A percentile compares a stretch with the other conserved stretches of the same genome.
Conservation (phyloP, 2,797 vertebrate genomes). For the Podargus strigoides region DNA sequence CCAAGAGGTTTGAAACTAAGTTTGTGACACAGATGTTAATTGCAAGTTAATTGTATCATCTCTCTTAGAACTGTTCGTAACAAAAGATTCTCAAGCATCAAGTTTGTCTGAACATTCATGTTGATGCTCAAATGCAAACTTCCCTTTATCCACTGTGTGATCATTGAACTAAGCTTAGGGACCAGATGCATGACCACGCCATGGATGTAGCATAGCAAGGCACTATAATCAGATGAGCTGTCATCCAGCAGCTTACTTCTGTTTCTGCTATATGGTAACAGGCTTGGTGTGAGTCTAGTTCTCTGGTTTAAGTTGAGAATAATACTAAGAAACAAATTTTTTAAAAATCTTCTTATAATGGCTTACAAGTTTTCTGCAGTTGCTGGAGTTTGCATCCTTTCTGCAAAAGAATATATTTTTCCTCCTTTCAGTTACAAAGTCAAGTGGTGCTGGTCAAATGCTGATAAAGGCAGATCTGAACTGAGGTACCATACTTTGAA, state of each 20-base stretch:
- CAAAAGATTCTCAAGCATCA: background rate
- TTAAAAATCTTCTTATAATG: background rate
- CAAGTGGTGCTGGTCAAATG: background rate
- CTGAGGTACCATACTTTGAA: background rate
- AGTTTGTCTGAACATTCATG: background rate
- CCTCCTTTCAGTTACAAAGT: background rate
- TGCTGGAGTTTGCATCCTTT: background rate
- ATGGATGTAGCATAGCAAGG: background rate
- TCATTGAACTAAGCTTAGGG: background rate
- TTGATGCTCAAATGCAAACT: background rate
- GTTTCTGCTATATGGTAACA: background rate
- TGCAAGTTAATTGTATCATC: background rate
- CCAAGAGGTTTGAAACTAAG: background rate
- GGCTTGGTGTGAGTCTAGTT: background rate
- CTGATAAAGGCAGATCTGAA: background rate
- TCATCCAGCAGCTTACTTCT: background rate
- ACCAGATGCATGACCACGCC: background rate
- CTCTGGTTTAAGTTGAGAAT: background rate
- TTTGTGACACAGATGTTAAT: background rate
- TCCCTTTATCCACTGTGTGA: background rate
- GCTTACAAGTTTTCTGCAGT: background rate
- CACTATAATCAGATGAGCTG: background rate
- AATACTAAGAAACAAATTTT: background rate
- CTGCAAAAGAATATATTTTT: background rate
- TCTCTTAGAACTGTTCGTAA: background rate